Evolutionary conservation across 2,888 invertebrate genomes (phyloP), one percentile per base, ranked within the genome.

Genomic region (Caenorhabditis doughertyi): DNA sequence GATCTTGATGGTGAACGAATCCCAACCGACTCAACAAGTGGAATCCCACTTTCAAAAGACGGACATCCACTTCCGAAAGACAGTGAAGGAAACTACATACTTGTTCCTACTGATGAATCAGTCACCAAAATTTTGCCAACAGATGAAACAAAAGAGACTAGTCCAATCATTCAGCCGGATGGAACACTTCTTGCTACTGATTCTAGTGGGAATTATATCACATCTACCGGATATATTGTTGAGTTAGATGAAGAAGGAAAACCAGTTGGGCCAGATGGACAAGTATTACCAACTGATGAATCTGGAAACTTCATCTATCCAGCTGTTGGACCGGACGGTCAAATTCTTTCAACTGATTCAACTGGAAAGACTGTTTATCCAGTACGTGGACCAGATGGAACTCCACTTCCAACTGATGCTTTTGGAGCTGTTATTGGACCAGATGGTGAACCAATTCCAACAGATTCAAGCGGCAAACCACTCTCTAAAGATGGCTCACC

Each of bases 121-220:
- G 49, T 42, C 8, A 64, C 62, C 13, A 81, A 85, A 32, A 56
- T 44, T 25, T 53, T 80, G 8, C 79, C 84, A 39, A 84, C 79
- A 13, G 84, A 82, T 32, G 73, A 58, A 9, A 21, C 72, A 42
- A 77, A 62, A 16, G 13, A 8, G 16, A 13, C 13, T 39, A 16
- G 4, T 32, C 85, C 85, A 13, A 58, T 84, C 27, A 53, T 47
- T 0, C 49, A 70, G 11, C 82, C 80, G 8, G 84, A 85, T 49
- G 84, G 84, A 47, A 62, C 67, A 27, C 77, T 53, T 21, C 70
- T 84, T 3, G 65, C 68, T 3, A 88, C 88, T 11, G 89, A 89
- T 64, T 67, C 80, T 3, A 79, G 76, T 11, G 88, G 87, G 7
- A 44, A 18, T 9, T 86, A 71, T 53, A 27, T 88, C 55, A 82